phyloP scores from a whole-genome alignment of 2,888 invertebrate genomes.

The Tholera decimalis region DNA sequence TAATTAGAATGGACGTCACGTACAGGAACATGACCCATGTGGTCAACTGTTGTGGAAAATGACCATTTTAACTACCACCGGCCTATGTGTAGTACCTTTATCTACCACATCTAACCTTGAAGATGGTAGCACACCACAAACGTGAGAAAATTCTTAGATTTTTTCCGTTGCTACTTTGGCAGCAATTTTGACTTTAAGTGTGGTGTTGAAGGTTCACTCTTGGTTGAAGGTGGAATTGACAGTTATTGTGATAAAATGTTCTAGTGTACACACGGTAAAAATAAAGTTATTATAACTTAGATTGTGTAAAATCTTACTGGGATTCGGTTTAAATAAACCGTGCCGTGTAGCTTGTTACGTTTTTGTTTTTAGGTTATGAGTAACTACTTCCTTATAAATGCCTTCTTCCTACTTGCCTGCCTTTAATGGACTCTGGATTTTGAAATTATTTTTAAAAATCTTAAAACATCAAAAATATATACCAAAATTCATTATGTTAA shows the following conservation, averaged over 20 bases:
- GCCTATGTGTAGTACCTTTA: slow-evolving; percentile 74
- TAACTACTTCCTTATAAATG: background rate
- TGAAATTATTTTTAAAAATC: too few species aligned
- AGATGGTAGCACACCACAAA: slow-evolving; percentile 73
- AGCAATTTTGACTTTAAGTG: slow-evolving; percentile 15
- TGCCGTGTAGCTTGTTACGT: slow-evolving; percentile 22
- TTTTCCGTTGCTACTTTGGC: slow-evolving; percentile 47
- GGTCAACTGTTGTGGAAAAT: slow-evolving; percentile 80
- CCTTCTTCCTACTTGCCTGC: background rate
- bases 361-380: background rate
- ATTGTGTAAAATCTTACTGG: slow-evolving; percentile 35
- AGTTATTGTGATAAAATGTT: slow-evolving; percentile 15
- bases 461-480: background rate
- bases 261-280: slow-evolving; percentile 36
- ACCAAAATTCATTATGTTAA: too few species aligned
- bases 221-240: background rate
- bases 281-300: slow-evolving; percentile 26
- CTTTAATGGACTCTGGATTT: background rate
- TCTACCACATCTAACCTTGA: slow-evolving; percentile 83
- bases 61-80: slow-evolving; percentile 72
- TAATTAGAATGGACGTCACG: slow-evolving; percentile 69
- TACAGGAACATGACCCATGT: slow-evolving; percentile 76
- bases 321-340: slow-evolving; percentile 6
- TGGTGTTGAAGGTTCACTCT: slow-evolving; percentile 13
- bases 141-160: slow-evolving; percentile 80